Evolutionary conservation across 1,140 invertebrate species (phyloP), one percentile per base, ranked within the genome.

Genomic region (Chlorops oryzae): DNA sequence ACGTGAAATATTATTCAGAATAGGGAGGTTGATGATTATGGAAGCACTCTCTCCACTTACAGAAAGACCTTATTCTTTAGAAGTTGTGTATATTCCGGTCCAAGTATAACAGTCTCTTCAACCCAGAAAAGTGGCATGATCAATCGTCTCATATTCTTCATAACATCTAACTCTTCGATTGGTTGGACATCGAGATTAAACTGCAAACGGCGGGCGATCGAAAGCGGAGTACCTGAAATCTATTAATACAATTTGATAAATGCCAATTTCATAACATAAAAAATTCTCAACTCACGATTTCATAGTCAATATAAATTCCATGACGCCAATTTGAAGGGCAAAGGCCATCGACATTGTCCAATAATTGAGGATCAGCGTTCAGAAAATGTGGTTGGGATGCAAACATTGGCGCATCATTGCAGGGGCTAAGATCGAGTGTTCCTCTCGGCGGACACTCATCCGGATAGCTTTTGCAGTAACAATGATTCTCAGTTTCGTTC

Each of bases 301-400:
- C 88, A 63, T 89, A 82, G 58, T 88, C 80, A 43, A 91, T 77
- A 35, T 69, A 69, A 12, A 88, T 84, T 45, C 78, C 78, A 70
- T 92, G 89, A 50, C 84, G 73, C 13, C 78, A 74, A 53, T 78
- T 72, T 42, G 82, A 71, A 0, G 91, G 91, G 24, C 73, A 67
- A 3, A 93, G 58, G 18, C 90, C 90, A 6, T 53, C 76, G 0
- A 92, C 83, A 21, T 76, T 73, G 1, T 79, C 57, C 0, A 81
- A 27, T 23, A 88, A 79, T 23, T 73, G 75, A 2, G 81, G 76
- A 62, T 91, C 85, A 1, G 77, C 75, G 10, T 81, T 73, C 47
- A 85, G 83, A 62, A 90, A 91, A 72, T 95, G 91, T 3, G 92
- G 90, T 51, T 86, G 68, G 2, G 88, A 64, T 0, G 57, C 60